Base-by-base conservation (phyloP, 2,113 vertebrate species). In the Poecilia latipinna region DNA sequence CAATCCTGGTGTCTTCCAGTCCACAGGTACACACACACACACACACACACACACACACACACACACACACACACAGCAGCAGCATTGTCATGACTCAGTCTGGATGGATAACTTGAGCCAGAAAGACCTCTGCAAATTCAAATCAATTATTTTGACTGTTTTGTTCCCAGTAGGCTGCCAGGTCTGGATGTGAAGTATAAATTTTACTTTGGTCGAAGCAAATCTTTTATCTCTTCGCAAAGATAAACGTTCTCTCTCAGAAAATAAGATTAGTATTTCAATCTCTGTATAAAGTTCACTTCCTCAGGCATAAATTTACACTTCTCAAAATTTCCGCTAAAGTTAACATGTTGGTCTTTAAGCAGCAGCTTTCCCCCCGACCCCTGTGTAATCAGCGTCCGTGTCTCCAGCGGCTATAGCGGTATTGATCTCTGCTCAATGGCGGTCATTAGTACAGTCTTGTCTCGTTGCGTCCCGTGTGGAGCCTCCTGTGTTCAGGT, bases 1-100 rank as follows among this genome's bases (percentile, higher is more conserved):
- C 93, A 99, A 99, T 90, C 96, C 96, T 0, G 97, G 98, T 19
- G 97, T 99, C 91, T 99, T 99, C 94, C 98, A 99, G 93, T 99
- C 97, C 86, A 98, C 98, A 95, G 98, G 97, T 99, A 90, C 44
- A 67, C 29, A 51, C 77, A 72, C 68, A 44, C 28, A 73, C 54
- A 62, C 78, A 77, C 74, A 65, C 61, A 57, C 70, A 42, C 28
- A 32, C 72, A 68, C 68, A 37, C 31, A 77, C 54, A 62, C 78
- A 75, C 74, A 70, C 68, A 44, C 70, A 61, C 70, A 73, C 51
- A 39, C 33, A 28, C 35, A 37, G 35, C 72, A 66, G n/a, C 65
- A 76, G 44, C 35, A 63, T 70, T 82, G 66, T 37, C 65, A 75
- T 83, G 75, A 90, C 70, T 85, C 82, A 90, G 44, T 70, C 72